Evolutionary conservation across 1,140 invertebrate genomes (phyloP), one percentile per base, ranked within the genome.

Genomic region (Ceratina calcarata): DNA sequence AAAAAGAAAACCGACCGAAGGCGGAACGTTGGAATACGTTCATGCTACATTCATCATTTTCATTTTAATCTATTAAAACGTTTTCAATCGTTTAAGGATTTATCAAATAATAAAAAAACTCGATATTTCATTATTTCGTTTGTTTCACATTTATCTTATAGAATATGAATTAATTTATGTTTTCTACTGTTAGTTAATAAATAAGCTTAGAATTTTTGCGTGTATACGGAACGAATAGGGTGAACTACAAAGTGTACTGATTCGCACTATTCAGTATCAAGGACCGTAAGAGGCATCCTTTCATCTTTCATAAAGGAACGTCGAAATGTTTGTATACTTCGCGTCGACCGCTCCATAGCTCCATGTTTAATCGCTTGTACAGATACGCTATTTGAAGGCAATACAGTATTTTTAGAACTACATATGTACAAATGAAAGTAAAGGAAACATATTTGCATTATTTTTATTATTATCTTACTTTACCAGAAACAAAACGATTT

Each of bases 311-410:
- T 88, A 82, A 89, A 88, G 82, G 87, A 80, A 84, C 69, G 82
- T 86, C 68, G 83, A 83, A 86, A 89, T 89, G 84, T 89, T 89
- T 88, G 86, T 86, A 86, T 78, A 86, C 82, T 81, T 58, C 37
- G 71, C 67, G 76, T 78, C 65, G 66, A 69, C 58, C 62, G 75
- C 58, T 76, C 75, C 55, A 80, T 68, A 72, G 74, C 27, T 57
- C n/a, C n/a, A n/a, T 51, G 53, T 77, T 80, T 82, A 85, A 85
- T 85, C 82, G 88, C 88, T 89, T 88, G 80, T 79, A 71, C 87
- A 89, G 87, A 87, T 88, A 87, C 70, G 12, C 12, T 69, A 86
- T 76, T 77, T 68, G 22, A 32, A 18, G 27, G 32, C 61, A 71
- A 66, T 37, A 55, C 61, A 58, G 65, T 81, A 51, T 74, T 27